phyloP scores from a whole-genome alignment of 2,797 vertebrate species.

The Eremophila alpestris region DNA sequence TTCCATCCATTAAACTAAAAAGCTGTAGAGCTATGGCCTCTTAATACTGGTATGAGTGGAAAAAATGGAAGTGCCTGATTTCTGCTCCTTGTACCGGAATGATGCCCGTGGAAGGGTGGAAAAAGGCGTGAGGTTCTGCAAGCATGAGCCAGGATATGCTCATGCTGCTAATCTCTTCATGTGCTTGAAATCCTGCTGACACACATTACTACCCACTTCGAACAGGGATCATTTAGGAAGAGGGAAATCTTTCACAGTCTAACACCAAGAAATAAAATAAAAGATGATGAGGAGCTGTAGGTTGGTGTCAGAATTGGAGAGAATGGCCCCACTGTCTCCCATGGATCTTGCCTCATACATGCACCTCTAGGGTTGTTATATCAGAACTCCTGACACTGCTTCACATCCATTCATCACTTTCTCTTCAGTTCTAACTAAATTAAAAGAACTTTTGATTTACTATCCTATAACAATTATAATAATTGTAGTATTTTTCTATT shows the following conservation, averaged over 20 bases:
- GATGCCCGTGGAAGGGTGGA: not conserved
- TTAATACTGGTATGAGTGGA: not conserved
- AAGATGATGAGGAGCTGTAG: not conserved
- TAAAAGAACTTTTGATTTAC: not conserved
- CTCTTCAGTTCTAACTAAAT: not conserved
- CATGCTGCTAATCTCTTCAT: not conserved
- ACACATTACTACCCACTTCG: not conserved
- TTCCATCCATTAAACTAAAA: not conserved
- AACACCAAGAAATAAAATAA: not conserved
- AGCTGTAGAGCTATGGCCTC: not conserved
- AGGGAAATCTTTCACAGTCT: not conserved
- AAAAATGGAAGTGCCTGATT: not conserved
- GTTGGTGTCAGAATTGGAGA: not conserved
- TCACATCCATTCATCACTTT: not conserved
- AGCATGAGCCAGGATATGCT: not conserved
- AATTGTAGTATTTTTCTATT: not conserved
- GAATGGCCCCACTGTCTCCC: not conserved
- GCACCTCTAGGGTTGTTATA: not conserved
- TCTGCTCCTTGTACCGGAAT: not conserved
- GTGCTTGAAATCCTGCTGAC: not conserved
- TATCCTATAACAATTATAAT: too few species aligned
- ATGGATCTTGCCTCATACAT: not conserved
- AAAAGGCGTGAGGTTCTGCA: not conserved
- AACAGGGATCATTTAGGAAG: not conserved
- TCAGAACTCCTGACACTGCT: not conserved